Percentiles rank a stretch among this genome's conserved stretches.
These are phyloP conservation scores for Rachycentron canadum DNA, from an alignment of 2,797 vertebrate genomes.

Conservation along the genomic window DNA sequence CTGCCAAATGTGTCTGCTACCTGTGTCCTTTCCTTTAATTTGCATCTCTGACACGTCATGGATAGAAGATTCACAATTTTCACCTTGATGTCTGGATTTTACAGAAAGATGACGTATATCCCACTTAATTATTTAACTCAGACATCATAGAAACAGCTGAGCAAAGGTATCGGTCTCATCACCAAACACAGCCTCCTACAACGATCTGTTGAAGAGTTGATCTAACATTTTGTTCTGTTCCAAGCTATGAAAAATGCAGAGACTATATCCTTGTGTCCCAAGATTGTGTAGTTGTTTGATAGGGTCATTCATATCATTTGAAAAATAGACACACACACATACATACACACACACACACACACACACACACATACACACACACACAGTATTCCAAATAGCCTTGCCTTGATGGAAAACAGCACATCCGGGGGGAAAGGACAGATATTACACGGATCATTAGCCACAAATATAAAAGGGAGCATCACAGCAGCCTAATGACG, in stretches of 20 bases:
- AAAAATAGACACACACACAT: conserved; percentile 58
- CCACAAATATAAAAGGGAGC: conserved; percentile 83
- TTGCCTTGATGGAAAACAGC: conserved; percentile 80
- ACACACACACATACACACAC: conserved; percentile 15
- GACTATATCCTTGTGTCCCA: conserved; percentile 41
- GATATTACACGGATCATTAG: conserved; percentile 94
- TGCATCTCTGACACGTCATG: not conserved
- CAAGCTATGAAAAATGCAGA: conserved; percentile 11
- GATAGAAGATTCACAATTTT: not conserved
- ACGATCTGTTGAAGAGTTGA: not conserved
- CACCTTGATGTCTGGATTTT: not conserved
- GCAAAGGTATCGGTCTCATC: not conserved
- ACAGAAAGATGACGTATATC: not conserved
- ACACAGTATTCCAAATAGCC: conserved; percentile 80
- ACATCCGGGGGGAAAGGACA: conserved; percentile 78
- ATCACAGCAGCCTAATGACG: conserved; percentile 84
- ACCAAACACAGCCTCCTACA: not conserved
- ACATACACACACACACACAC: conserved; percentile 11
- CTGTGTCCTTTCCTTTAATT: not conserved
- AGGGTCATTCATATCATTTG: conserved; percentile 86
- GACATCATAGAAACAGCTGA: not conserved
- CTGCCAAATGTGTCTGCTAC: not conserved
- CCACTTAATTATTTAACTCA: not conserved
- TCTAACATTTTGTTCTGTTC: not conserved
- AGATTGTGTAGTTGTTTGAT: conserved; percentile 53